Evolutionary conservation across 2,797 vertebrate species (phyloP), one percentile per base, ranked within the genome.

Genomic region (Platalea minor): DNA sequence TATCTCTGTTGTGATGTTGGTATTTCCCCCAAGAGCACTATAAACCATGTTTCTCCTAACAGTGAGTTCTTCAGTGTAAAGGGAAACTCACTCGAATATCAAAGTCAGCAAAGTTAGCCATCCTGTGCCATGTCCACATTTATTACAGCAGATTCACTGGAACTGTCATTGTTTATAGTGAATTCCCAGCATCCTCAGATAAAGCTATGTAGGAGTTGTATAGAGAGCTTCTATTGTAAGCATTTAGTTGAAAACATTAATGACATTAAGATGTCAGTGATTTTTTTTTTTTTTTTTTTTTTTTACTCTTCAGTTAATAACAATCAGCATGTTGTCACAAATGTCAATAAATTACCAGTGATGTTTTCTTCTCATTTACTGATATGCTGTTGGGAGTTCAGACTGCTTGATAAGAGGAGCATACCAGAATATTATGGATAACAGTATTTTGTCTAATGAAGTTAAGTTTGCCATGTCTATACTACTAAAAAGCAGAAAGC

Each of bases 141-240:
- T 79, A 63, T 54, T 26, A 43, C 29, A 73, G 69, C 84, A 88
- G 29, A 45, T 65, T 64, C 8, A 26, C 18, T 85, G 88, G 73
- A 87, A 75, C 26, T 37, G 72, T 53, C 35, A 48, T 73, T 89
- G 76, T 74, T 96, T 79, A 50, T 57, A 70, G 93, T 75, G 86
- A 93, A 77, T 96, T 95, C 87, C 76, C 86, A 67, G 75, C 78
- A 95, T 17, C 80, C 68, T 83, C 85, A 57, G 91, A 33, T 89
- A 90, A 95, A 94, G 35, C 67, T 85, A 45, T n/a, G 75, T 68
- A 89, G 93, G 88, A 88, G 50, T 50, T 74, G 20, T 41, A 64
- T 64, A 51, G 96, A 93, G 78, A 89, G 72, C 64, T 95, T 91
- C 83, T 94, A 18, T 92, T 92, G 88, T 70, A 93, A 96, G 61